phyloP scores from a whole-genome alignment of 1,140 invertebrate species.

The Heliconius congener region DNA sequence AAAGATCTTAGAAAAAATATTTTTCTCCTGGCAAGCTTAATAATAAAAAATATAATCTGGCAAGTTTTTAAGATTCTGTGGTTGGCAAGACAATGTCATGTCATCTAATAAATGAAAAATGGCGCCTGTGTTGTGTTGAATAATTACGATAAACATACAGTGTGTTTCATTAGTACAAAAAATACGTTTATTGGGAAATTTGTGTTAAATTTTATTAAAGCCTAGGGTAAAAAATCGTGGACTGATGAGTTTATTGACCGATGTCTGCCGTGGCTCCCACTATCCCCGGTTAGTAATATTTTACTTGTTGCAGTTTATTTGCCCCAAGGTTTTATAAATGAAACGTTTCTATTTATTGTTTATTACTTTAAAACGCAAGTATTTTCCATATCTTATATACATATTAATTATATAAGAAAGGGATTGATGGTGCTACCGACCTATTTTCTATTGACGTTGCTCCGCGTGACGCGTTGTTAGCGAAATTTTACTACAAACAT shows the following conservation, averaged over 20 bases:
- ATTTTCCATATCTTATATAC: background rate
- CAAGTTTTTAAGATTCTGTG: conserved; percentile 23
- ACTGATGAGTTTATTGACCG: conserved; percentile 78
- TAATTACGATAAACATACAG: conserved; percentile 68
- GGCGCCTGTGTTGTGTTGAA: conserved; percentile 78
- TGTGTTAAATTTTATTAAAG: conserved; percentile 49
- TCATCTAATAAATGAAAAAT: conserved; percentile 71
- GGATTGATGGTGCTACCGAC: conserved; percentile 44
- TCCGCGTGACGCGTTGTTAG: conserved; percentile 76
- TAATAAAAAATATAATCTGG: conserved; percentile 24
- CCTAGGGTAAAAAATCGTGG: conserved; percentile 59
- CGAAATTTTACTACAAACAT: conserved; percentile 37
- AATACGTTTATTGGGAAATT: conserved; percentile 43
- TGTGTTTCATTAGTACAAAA: conserved; percentile 43
- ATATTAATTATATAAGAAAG: background rate
- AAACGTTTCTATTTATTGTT: background rate
- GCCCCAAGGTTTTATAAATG: conserved; percentile 15
- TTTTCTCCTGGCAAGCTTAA: conserved; percentile 23
- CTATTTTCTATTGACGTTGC: conserved; percentile 76
- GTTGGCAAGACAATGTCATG: conserved; percentile 43
- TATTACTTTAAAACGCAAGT: background rate
- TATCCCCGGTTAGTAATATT: conserved; percentile 74
- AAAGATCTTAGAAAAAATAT: background rate
- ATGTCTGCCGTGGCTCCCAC: conserved; percentile 80
- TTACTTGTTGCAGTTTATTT: conserved; percentile 55